Evolutionary conservation across 2,888 invertebrate genomes (phyloP).

Genomic region (Zygothrica quintamaculata): DNA sequence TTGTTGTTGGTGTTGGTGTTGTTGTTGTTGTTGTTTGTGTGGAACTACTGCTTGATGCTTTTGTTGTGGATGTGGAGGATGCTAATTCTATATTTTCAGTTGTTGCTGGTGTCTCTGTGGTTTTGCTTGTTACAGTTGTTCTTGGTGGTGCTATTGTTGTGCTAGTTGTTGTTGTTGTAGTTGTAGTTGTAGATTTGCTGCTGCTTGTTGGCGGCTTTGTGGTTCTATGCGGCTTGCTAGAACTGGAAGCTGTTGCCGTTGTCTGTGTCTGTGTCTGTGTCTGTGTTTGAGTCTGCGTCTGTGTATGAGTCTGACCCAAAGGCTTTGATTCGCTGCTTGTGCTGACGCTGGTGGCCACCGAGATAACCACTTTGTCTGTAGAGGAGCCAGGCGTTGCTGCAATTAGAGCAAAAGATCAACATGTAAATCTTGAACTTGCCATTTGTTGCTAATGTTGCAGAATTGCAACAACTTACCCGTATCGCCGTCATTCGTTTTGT

Average conservation of each 20-base stretch:
- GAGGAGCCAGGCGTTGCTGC: conserved; percentile 63
- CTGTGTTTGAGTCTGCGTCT: conserved; percentile 38
- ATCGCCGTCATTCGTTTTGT: conserved; percentile 58
- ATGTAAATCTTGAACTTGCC: conserved; percentile 14
- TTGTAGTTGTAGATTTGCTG: conserved; percentile 29
- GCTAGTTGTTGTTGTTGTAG: conserved; percentile 15
- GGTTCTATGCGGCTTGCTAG: conserved; percentile 45
- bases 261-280: conserved; percentile 32
- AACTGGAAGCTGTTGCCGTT: conserved; percentile 29
- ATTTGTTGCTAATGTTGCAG: conserved; percentile 1
- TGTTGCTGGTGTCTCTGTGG: conserved; percentile 50
- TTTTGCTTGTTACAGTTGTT: conserved; percentile 52
- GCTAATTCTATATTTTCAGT: conserved; percentile 57
- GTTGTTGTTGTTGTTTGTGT: conserved; percentile 15
- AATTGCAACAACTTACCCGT: conserved; percentile 51
- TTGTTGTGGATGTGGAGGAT: conserved; percentile 51
- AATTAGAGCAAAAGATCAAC: conserved; percentile 40
- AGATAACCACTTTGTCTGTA: conserved; percentile 79
- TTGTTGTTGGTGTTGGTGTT: conserved; percentile 8
- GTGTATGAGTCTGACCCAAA: conserved; percentile 37
- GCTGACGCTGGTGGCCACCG: conserved; percentile 80
- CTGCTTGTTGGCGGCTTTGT: conserved; percentile 43
- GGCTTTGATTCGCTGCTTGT: conserved; percentile 55
- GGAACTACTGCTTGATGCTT: conserved; percentile 42
- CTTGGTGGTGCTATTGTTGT: conserved; percentile 31